These are phyloP conservation scores for Penaeus indicus DNA, from an alignment of 1,140 invertebrate species.

Conservation along the genomic window DNA sequence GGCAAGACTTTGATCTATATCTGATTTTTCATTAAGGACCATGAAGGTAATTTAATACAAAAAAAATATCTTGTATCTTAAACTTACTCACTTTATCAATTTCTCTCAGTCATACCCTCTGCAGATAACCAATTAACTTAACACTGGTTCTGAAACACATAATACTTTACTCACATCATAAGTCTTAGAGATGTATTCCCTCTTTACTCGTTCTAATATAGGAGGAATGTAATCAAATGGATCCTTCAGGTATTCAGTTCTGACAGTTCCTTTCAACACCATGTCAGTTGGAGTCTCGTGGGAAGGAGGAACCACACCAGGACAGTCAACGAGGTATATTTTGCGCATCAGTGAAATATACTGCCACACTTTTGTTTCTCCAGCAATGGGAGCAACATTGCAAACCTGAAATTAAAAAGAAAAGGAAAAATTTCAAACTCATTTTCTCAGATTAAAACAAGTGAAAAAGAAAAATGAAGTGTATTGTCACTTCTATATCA, in stretches of 20 bases:
- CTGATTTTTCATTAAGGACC: too few relatives aligned
- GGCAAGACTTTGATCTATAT: too few relatives aligned
- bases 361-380: conserved; percentile 99
- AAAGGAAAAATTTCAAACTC: too few relatives aligned
- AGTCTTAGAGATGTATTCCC: conserved; percentile 91
- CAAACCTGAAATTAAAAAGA: conserved; percentile 72
- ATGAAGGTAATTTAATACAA: too few relatives aligned
- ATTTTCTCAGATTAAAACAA: background rate
- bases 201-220: conserved; percentile 89
- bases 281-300: conserved; percentile 89
- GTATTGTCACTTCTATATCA: too few relatives aligned
- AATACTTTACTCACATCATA: conserved; percentile 81
- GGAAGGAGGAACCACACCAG: conserved; percentile 96
- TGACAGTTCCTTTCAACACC: conserved; percentile 86
- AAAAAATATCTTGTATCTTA: too few relatives aligned
- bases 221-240: conserved; percentile 95
- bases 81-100: too few relatives aligned
- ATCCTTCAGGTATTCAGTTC: conserved; percentile 93
- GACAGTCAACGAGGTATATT: conserved; percentile 99
- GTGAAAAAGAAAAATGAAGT: background rate
- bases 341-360: conserved; percentile 98
- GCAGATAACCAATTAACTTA: background rate
- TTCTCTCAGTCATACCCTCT: too few relatives aligned
- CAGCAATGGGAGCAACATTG: conserved; percentile 98
- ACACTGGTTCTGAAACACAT: background rate